Evolutionary conservation across 2,113 vertebrate species (phyloP), one percentile per base, ranked within the genome.

Genomic region (Condylura cristata): DNA sequence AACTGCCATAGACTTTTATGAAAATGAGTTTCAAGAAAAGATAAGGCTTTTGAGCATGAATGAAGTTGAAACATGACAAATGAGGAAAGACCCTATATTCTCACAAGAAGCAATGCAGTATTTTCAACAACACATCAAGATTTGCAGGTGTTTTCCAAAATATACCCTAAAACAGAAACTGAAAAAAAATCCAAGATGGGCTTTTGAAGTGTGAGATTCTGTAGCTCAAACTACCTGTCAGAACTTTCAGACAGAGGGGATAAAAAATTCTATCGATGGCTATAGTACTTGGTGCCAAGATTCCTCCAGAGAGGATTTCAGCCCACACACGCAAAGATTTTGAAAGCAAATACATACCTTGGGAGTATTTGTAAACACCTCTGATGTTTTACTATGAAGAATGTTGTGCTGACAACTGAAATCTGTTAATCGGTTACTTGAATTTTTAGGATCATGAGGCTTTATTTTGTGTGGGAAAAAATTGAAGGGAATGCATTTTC

Each of bases 201-300:
- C 16, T 68, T 93, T 91, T 88, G 32, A 93, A 88, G 60, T 75
- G 2, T 24, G 16, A 94, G 2, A 3, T 56, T 94, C 37, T 90
- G 13, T 88, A 74, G 94, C 11, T 65, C 44, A 84, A 58, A 3
- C 18, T 75, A 81, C 37, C 6, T 88, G 93, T 75, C 58, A 76
- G 85, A 85, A 90, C 32, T 72, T 71, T 74, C 28, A 87, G 58
- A 84, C 61, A 68, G 8, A 6, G 3, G 78, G 24, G 12, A 75
- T 61, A 90, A 91, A 94, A 84, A 86, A 92, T 85, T 93, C 7
- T 48, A 44, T 94, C n/a, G 90, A 16, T 53, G 2, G 1, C 83
- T 86, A 7, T 12, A 95, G 56, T 63, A 41, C 65, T 92, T 48
- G 74, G 6, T 87, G 26, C 11, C 48, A 46, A 81, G 28, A 16